Evolutionary conservation across 2,888 invertebrate species (phyloP), one percentile per base, ranked within the genome.

Genomic region (Theretra japonica): DNA sequence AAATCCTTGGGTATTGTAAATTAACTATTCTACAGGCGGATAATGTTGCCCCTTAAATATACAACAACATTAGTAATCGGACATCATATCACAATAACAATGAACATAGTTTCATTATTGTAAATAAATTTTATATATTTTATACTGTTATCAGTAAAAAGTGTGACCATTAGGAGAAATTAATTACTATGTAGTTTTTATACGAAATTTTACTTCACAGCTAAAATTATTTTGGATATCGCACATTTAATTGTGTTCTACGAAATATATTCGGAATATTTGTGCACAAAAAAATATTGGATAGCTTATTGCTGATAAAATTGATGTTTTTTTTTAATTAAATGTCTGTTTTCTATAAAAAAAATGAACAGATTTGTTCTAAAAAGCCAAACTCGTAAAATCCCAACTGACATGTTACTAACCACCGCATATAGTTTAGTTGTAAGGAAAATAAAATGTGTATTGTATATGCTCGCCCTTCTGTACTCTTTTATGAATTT

Each of bases 381-480:
- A 30, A 17, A 4, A 65, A 48, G 21, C 2, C 23, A 48, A 53
- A 65, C 7, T 60, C 17, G n/a, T n/a, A 7, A 6, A 59, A 62
- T 50, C 25, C 17, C 50, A 30, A 50, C 60, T 60, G 21, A 48
- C 48, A 59, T 78, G 59, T 77, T 76, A 79, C 70, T 84, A 86
- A 86, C 86, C 87, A 88, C 88, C 86, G 83, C 80, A 79, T 85
- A 83, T 77, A 70, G 59, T 58, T 19, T 25, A 41, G 48, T 15
- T 50, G n/a, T 69, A 72, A 65, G 23, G 23, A 48, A 33, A 59
- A 6, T 19, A 4, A 59, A 30, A 25, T 59, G 17, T 53, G n/a
- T 53, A n/a, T 17, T 59, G 17, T 53, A 53, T 53, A n/a, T 17
- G 25, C 5, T 58, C 25, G 17, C 15, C 5, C 25, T 15, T 58